phyloP scores from a whole-genome alignment of 2,888 invertebrate species.

The Thalpophila matura region DNA sequence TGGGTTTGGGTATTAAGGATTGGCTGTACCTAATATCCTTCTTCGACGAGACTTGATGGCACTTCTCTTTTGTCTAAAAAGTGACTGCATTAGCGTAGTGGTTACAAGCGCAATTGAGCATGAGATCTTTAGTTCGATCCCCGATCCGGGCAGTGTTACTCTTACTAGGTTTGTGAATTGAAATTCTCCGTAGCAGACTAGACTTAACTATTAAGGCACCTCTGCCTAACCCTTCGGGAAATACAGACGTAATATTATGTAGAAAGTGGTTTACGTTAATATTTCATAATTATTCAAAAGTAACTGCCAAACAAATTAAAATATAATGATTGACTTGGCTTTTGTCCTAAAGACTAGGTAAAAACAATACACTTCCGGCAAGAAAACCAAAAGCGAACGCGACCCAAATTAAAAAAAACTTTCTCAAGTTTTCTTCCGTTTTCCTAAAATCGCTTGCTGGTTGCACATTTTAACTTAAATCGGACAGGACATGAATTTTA shows the following conservation, averaged over 20 bases:
- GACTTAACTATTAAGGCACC: too few relatives aligned
- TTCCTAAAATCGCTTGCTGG: constrained; percentile 35
- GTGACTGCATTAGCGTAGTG: too few relatives aligned
- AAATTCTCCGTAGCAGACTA: too few relatives aligned
- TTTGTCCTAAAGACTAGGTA: constrained; percentile 15
- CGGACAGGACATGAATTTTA: constrained; percentile 74
- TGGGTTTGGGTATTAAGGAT: too few relatives aligned
- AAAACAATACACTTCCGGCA: constrained; percentile 38
- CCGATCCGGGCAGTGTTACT: too few relatives aligned
- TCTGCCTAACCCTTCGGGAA: too few relatives aligned
- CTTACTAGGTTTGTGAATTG: too few relatives aligned
- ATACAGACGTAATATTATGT: not conserved
- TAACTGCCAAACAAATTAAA: not conserved
- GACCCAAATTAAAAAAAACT: constrained; percentile 49
- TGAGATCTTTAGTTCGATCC: too few relatives aligned
- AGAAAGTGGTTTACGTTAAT: constrained; percentile 12
- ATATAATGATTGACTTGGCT: constrained; percentile 28
- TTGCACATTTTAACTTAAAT: constrained; percentile 59
- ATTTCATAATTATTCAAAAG: constrained; percentile 9
- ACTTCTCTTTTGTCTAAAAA: too few relatives aligned
- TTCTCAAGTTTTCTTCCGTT: constrained; percentile 56
- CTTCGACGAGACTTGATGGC: too few relatives aligned
- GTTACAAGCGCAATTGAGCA: too few relatives aligned
- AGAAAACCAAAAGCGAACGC: constrained; percentile 20
- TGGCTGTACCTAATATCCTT: too few relatives aligned